A percentile compares a stretch with the other conserved stretches of the same genome.
phyloP scores from a whole-genome alignment of 2,113 vertebrate genomes.

The Odocoileus virginianus region DNA sequence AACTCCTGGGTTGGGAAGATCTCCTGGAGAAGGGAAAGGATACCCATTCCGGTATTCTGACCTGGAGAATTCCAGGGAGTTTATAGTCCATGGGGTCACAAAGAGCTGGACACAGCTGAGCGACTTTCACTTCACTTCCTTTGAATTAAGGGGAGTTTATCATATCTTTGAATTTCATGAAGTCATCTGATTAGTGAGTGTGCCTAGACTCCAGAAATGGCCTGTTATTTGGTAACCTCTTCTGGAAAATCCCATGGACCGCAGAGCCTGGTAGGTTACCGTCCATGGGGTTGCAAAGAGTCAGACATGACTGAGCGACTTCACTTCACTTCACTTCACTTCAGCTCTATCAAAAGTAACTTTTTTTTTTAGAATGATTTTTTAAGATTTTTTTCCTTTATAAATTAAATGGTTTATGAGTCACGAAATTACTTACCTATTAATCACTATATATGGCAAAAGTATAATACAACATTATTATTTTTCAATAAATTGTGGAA shows the following conservation, averaged over 20 bases:
- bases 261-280: too few species aligned
- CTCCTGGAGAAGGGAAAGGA: not conserved
- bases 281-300: too few species aligned
- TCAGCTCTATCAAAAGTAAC: not conserved
- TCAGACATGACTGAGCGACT: too few species aligned
- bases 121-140: not conserved
- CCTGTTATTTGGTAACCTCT: not conserved
- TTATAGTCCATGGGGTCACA: not conserved
- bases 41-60: not conserved
- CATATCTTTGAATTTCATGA: not conserved
- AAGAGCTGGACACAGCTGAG: not conserved
- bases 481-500: not conserved
- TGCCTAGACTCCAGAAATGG: not conserved
- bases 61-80: not conserved
- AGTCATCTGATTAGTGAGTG: not conserved
- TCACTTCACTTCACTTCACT: too few species aligned
- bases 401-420: conserved; percentile 31
- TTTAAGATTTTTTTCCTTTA: not conserved
- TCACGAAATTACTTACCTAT: not conserved
- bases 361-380: not conserved
- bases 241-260: not conserved
- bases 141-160: not conserved
- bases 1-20: not conserved
- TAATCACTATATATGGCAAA: not conserved
- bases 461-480: not conserved